Conservation (phyloP, 2,888 invertebrate genomes). For the Argyra leucocephala region DNA sequence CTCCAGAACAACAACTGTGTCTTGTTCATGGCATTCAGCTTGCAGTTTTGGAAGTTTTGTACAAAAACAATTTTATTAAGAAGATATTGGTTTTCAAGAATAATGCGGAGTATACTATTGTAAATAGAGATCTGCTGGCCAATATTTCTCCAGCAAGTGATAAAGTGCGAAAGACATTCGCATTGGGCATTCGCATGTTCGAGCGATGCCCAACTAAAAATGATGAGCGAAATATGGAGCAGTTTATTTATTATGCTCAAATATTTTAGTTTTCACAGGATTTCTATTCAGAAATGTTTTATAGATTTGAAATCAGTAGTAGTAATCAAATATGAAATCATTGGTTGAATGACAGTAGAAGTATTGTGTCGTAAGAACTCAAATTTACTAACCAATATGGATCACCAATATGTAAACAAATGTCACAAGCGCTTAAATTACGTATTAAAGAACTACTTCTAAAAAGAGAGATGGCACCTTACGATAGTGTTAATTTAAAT, state of each 20-base stretch:
- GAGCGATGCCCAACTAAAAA: neutral
- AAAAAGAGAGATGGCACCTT: no score
- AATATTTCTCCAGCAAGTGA: constrained; percentile 11
- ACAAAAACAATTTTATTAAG: constrained; percentile 10
- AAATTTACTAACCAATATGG: neutral
- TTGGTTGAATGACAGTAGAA: neutral
- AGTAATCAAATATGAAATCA: neutral
- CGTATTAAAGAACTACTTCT: neutral
- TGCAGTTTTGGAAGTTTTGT: constrained; percentile 12
- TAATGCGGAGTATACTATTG: constrained; percentile 11
- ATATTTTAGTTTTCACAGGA: constrained; percentile 10
- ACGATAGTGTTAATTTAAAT: no score
- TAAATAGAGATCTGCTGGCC: constrained; percentile 11
- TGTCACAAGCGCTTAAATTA: constrained; percentile 8
- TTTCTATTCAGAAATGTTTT: constrained; percentile 12
- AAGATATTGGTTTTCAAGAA: constrained; percentile 12
- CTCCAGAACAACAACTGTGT: constrained; percentile 12
- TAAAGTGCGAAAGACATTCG: constrained; percentile 8
- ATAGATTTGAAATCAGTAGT: constrained; percentile 10
- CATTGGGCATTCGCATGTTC: neutral
- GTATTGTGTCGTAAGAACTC: neutral
- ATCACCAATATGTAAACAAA: constrained; percentile 9
- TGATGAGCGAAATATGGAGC: neutral
- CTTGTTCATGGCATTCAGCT: constrained; percentile 10
- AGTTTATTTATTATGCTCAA: constrained; percentile 9